Evolutionary conservation across 2,113 vertebrate genomes (phyloP), one percentile per base, ranked within the genome.

Genomic region (Eurystomus gularis): DNA sequence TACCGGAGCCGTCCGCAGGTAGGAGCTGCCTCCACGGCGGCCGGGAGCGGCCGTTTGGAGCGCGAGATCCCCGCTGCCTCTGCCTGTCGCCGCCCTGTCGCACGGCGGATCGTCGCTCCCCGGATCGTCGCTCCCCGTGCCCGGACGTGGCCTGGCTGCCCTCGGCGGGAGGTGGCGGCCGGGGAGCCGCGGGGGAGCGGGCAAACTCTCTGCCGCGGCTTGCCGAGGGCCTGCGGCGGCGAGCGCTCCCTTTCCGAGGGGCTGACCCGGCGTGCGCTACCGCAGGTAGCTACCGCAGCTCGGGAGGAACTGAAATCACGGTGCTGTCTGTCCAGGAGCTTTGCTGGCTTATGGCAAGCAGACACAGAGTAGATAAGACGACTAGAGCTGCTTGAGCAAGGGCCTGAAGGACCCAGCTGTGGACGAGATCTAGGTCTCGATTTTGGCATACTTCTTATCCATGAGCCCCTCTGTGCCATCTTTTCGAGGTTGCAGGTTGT

Each of bases 351-450:
- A 4, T 21, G 23, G 44, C 49, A 16, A 69, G 42, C 2, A 0
- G 31, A 1, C 10, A 2, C 21, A 3, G 60, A 33, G 26, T 6
- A 1, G 73, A 2, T 9, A 1, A 11, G 40, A 2, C 10, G 7
- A 4, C 23, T 15, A 1, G 13, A 78, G 87, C 65, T 18, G n/a
- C 76, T 14, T 6, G 64, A 3, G 5, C 58, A 57, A 1, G 26
- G 58, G 69, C 55, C 70, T 26, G 42, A 2, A 17, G 64, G n/a
- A 57, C 3, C 9, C 16, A 0, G 85, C 29, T 29, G 1, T 6
- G 69, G 51, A 14, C 3, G 37, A 11, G 49, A 35, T 51, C 29
- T 8, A 9, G 65, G 40, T 65, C 6, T 0, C 2, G 49, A 1
- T 54, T n/a, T 55, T 10, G 15, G 64, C 33, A 3, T 52, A 37